phyloP scores from a whole-genome alignment of 2,888 invertebrate genomes.

The Acanthoscelides obtectus region DNA sequence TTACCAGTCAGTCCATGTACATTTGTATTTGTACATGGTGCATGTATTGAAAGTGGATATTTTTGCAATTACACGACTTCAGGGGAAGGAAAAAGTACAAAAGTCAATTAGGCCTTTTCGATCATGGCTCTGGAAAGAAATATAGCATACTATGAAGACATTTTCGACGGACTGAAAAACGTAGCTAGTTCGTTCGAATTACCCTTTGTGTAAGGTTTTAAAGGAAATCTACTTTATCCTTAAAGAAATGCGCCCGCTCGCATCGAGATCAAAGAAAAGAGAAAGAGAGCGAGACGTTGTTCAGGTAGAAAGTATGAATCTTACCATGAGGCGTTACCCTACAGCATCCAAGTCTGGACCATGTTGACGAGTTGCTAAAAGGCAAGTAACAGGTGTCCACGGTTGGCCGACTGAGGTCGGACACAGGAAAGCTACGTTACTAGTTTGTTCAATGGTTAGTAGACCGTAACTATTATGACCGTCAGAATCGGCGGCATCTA shows the following conservation, averaged over 20 bases:
- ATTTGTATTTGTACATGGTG: too few relatives aligned
- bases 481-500: too few relatives aligned
- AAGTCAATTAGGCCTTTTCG: not conserved
- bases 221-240: constrained; percentile 9
- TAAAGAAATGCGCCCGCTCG: not conserved
- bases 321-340: not conserved
- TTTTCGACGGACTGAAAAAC: constrained; percentile 9
- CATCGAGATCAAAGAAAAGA: not conserved
- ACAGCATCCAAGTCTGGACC: not conserved
- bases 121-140: not conserved
- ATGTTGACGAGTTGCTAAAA: too few relatives aligned
- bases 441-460: too few relatives aligned
- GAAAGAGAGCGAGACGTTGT: not conserved
- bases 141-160: not conserved
- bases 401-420: too few relatives aligned
- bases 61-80: too few relatives aligned
- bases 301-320: not conserved
- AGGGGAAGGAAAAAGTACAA: too few relatives aligned
- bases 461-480: too few relatives aligned
- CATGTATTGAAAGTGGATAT: too few relatives aligned
- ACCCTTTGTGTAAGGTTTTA: constrained; percentile 10
- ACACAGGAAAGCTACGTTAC: too few relatives aligned
- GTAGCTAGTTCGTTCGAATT: constrained; percentile 9
- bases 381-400: too few relatives aligned
- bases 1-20: too few relatives aligned